Conservation (phyloP, 2,888 invertebrate species). For the Camptogramma bilineatum region DNA sequence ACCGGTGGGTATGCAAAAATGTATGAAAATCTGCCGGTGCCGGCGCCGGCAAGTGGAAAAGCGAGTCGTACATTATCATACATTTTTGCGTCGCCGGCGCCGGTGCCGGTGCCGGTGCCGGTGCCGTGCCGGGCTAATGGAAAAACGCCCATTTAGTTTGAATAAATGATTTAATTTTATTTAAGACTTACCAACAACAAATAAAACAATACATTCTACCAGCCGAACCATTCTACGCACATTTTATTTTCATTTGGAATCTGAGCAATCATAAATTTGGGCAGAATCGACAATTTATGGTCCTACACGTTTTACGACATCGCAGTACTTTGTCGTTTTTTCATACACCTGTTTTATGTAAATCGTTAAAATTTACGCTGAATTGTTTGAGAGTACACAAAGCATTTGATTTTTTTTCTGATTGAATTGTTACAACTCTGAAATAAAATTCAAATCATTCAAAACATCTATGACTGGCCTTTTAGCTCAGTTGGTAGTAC, state of each 20-base stretch:
- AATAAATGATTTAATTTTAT: not conserved
- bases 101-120: too few relatives aligned
- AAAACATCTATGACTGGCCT: too few relatives aligned
- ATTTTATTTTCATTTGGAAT: slow-evolving; percentile 44
- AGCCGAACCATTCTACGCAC: slow-evolving; percentile 30
- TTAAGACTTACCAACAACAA: slow-evolving; percentile 32
- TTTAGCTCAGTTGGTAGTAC: too few relatives aligned
- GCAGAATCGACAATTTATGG: slow-evolving; percentile 51
- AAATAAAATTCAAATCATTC: too few relatives aligned
- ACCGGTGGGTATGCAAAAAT: too few relatives aligned
- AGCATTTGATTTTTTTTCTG: not conserved
- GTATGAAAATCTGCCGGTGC: too few relatives aligned
- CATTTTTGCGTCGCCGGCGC: too few relatives aligned
- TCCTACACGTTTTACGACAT: slow-evolving; percentile 52
- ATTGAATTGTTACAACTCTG: not conserved
- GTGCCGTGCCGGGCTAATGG: too few relatives aligned
- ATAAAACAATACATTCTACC: slow-evolving; percentile 16
- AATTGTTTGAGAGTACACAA: slow-evolving; percentile 4
- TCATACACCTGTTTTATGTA: slow-evolving; percentile 33
- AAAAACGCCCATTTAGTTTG: too few relatives aligned
- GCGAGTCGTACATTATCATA: too few relatives aligned
- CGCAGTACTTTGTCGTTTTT: slow-evolving; percentile 46
- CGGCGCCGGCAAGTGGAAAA: too few relatives aligned
- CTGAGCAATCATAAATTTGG: slow-evolving; percentile 51
- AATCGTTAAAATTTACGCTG: slow-evolving; percentile 8